Evolutionary conservation across 2,797 vertebrate genomes (phyloP).

Genomic region (Xenopus petersii): DNA sequence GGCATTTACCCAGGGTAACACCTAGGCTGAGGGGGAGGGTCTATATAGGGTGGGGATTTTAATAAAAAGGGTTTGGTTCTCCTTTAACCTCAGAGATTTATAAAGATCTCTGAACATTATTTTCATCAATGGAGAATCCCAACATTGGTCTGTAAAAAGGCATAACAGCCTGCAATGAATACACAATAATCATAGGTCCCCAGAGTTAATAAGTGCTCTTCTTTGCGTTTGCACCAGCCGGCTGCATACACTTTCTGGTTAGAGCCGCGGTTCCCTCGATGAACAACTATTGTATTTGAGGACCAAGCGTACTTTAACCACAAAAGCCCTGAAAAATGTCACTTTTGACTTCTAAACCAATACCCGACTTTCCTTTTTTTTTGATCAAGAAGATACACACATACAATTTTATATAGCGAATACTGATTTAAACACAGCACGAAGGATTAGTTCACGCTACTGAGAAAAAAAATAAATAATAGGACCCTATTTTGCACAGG

Average conservation of each 20-base stretch:
- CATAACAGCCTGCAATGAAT: background rate
- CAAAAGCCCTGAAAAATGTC: constrained; percentile 75
- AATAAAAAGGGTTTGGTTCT: too few relatives aligned
- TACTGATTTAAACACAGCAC: constrained; percentile 91
- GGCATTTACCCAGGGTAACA: too few relatives aligned
- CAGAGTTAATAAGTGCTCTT: constrained; percentile 24
- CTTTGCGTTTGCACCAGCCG: constrained; percentile 1
- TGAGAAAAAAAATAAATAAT: constrained; percentile 66
- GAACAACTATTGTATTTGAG: constrained; percentile 49
- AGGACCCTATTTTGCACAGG: constrained; percentile 76
- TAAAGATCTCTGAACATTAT: constrained; percentile 1
- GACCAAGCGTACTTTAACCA: constrained; percentile 71
- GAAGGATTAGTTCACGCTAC: constrained; percentile 85
- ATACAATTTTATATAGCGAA: constrained; percentile 86
- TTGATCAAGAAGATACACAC: constrained; percentile 86
- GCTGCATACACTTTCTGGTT: background rate
- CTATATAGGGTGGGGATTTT: too few relatives aligned
- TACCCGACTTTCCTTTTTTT: constrained; percentile 78
- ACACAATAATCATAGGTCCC: background rate
- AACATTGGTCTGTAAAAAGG: constrained; percentile 10
- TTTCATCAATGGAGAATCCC: background rate
- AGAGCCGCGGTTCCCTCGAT: background rate
- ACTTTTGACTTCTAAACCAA: constrained; percentile 84
- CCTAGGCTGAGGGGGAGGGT: too few relatives aligned
- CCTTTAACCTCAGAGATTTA: background rate